Conservation (phyloP, 2,888 invertebrate genomes). For the Doris montereyensis region DNA sequence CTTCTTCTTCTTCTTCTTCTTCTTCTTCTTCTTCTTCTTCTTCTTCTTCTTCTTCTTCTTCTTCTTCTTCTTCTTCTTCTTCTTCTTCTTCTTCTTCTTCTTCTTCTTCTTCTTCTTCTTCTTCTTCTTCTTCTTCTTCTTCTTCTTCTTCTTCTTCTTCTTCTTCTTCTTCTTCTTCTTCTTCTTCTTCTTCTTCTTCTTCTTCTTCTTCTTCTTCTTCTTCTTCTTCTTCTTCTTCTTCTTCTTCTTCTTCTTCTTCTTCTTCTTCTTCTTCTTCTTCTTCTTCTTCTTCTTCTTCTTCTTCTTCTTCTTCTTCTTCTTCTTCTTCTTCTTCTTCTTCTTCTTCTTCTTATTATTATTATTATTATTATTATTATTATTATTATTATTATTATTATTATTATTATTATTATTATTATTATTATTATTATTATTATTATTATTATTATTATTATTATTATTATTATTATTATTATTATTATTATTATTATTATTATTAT, state of each 20-base stretch:
- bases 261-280: neutral
- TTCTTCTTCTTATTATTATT: too few species aligned
- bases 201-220: constrained; percentile 2
- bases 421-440: too few species aligned
- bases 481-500: too few species aligned
- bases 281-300: neutral
- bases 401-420: too few species aligned
- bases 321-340: neutral
- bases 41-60: constrained; percentile 22
- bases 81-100: constrained; percentile 20
- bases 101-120: constrained; percentile 7
- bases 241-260: neutral
- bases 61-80: constrained; percentile 20
- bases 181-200: constrained; percentile 11
- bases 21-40: neutral
- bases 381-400: neutral
- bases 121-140: constrained; percentile 1
- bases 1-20: neutral
- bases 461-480: too few species aligned
- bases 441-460: too few species aligned
- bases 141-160: neutral
- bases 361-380: too few species aligned
- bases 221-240: neutral
- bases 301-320: constrained; percentile 21
- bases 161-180: constrained; percentile 3